Conservation (phyloP, 2,113 vertebrate genomes). For the Arizona elegans region DNA sequence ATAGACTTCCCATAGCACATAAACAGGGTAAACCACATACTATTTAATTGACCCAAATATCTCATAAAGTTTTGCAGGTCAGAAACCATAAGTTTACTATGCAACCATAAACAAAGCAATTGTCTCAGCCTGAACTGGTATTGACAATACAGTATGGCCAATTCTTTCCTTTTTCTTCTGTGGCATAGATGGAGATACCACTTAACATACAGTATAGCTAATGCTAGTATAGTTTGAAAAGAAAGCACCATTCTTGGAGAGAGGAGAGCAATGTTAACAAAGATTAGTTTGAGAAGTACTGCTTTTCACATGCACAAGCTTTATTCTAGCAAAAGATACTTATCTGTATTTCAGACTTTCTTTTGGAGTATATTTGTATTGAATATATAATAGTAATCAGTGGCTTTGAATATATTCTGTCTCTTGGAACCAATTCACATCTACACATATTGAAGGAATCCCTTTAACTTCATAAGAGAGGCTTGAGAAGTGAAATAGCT, state of each 20-base stretch:
- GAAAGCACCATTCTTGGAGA: background rate
- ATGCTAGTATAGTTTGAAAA: background rate
- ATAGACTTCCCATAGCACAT: background rate
- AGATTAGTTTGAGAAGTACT: background rate
- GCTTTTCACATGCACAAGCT: background rate
- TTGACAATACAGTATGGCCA: background rate
- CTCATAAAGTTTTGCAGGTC: background rate
- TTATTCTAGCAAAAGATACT: background rate
- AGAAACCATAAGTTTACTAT: background rate
- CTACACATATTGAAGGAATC: background rate
- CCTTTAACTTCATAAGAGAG: background rate
- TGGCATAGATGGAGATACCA: background rate
- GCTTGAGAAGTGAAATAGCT: background rate
- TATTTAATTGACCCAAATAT: background rate
- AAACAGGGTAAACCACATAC: background rate
- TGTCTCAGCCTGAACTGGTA: background rate
- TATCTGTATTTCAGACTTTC: background rate
- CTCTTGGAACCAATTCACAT: background rate
- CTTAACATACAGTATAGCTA: background rate
- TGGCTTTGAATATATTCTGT: background rate
- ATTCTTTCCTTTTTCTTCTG: background rate
- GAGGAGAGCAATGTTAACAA: background rate
- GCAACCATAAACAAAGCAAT: background rate
- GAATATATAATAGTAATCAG: background rate
- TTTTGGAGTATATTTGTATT: background rate